Evolutionary conservation across 2,113 vertebrate genomes (phyloP).

Genomic region (Phycodurus eques): DNA sequence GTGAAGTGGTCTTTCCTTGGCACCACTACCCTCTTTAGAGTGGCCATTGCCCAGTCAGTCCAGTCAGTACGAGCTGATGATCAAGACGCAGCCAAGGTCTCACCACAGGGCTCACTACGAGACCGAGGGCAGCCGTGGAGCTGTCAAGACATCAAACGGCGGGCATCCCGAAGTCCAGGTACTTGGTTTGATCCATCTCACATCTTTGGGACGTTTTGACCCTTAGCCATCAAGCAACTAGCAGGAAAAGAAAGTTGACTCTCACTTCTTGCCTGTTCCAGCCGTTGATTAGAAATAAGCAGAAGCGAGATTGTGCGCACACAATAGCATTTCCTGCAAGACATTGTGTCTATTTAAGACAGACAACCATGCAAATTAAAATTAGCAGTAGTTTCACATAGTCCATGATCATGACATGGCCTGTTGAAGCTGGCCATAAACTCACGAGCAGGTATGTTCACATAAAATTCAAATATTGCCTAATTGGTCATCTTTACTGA

Average conservation of each 20-base stretch:
- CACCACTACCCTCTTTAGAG: conserved; percentile 83
- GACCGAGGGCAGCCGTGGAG: conserved; percentile 93
- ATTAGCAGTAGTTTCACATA: background rate
- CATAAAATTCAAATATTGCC: background rate
- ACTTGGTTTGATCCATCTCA: background rate
- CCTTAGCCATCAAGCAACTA: background rate
- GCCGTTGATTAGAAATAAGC: background rate
- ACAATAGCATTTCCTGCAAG: conserved; percentile 39
- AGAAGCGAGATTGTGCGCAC: conserved; percentile 15
- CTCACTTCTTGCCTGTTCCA: background rate
- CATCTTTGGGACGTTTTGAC: background rate
- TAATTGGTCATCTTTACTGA: background rate
- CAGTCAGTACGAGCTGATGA: conserved; percentile 81
- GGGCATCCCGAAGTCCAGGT: conserved; percentile 95
- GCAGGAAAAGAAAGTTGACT: background rate
- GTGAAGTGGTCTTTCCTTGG: conserved; percentile 72
- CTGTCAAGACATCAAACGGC: conserved; percentile 86
- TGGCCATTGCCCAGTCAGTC: conserved; percentile 81
- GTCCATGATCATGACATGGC: conserved; percentile 1
- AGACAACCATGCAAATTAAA: conserved; percentile 41
- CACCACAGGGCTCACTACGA: conserved; percentile 97
- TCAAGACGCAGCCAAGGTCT: conserved; percentile 89
- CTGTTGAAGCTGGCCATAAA: conserved; percentile 3
- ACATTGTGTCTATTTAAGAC: conserved; percentile 25
- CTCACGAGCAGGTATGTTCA: background rate